phyloP scores from a whole-genome alignment of 2,113 vertebrate species.

The Panthera leo region DNA sequence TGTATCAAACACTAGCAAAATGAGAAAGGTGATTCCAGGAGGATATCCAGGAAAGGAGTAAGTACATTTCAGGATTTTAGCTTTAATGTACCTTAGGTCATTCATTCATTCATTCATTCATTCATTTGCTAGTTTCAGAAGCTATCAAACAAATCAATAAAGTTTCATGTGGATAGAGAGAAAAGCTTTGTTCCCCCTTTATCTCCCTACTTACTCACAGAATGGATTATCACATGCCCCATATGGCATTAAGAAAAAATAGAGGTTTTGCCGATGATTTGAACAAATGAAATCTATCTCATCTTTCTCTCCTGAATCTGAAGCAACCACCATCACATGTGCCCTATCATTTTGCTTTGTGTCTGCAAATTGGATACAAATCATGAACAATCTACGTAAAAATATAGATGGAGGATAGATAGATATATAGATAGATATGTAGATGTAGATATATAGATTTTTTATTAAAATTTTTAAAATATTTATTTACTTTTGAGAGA shows the following conservation, averaged over 20 bases:
- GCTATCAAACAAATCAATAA: neutral
- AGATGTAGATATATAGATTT: neutral
- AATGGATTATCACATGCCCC: neutral
- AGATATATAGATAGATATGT: neutral
- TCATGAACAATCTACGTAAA: neutral
- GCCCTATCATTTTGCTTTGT: constrained; percentile 34
- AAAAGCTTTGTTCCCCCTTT: neutral
- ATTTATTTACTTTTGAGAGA: no score
- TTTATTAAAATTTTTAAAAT: neutral
- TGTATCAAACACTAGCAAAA: neutral
- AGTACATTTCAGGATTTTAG: constrained; percentile 53
- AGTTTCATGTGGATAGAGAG: neutral
- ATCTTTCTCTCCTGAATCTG: neutral
- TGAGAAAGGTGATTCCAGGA: constrained; percentile 3
- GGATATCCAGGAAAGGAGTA: neutral
- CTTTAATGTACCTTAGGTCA: constrained; percentile 46
- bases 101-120: neutral
- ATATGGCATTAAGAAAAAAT: neutral
- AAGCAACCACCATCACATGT: constrained; percentile 41
- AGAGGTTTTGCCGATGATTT: neutral
- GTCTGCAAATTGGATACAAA: neutral
- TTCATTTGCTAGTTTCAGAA: neutral
- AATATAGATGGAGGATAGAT: neutral
- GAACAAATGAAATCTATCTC: neutral
- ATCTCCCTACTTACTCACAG: neutral